phyloP scores from a whole-genome alignment of 2,888 invertebrate genomes.

The Prosopocoilus inquinatus region DNA sequence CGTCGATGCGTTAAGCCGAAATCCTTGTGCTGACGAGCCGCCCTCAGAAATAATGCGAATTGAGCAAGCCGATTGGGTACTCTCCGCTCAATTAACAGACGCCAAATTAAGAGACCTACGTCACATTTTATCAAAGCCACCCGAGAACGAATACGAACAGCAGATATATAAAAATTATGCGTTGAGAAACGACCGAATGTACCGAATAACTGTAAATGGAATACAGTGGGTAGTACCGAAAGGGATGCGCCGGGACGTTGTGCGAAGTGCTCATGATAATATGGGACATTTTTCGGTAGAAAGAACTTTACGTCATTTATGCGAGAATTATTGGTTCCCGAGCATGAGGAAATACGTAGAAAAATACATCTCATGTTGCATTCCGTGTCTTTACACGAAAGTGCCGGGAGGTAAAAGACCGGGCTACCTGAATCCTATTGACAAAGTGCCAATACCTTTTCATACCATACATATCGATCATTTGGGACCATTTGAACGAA shows the following conservation, averaged over 20 bases:
- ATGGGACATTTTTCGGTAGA: too few species aligned
- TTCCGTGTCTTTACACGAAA: conserved; percentile 43
- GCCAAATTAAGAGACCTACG: too few species aligned
- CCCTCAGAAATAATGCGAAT: conserved; percentile 33
- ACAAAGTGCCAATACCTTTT: conserved; percentile 23
- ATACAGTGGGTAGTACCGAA: too few species aligned
- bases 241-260: too few species aligned
- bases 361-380: conserved; percentile 44
- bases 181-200: conserved; percentile 7
- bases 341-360: conserved; percentile 41
- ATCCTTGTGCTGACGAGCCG: conserved; percentile 25
- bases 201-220: conserved; percentile 1
- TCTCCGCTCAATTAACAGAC: too few species aligned
- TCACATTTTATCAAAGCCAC: too few species aligned
- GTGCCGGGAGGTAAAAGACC: conserved; percentile 16
- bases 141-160: conserved; percentile 6
- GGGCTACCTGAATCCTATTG: conserved; percentile 28
- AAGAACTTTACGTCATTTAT: conserved; percentile 34
- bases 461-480: conserved; percentile 48
- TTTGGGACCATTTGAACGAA: conserved; percentile 45
- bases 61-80: conserved; percentile 38
- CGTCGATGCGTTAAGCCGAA: conserved; percentile 34
- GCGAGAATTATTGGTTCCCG: conserved; percentile 45
- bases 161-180: conserved; percentile 12
- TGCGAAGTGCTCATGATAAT: too few species aligned